phyloP scores from a whole-genome alignment of 2,113 vertebrate genomes.

The Tor tambroides region DNA sequence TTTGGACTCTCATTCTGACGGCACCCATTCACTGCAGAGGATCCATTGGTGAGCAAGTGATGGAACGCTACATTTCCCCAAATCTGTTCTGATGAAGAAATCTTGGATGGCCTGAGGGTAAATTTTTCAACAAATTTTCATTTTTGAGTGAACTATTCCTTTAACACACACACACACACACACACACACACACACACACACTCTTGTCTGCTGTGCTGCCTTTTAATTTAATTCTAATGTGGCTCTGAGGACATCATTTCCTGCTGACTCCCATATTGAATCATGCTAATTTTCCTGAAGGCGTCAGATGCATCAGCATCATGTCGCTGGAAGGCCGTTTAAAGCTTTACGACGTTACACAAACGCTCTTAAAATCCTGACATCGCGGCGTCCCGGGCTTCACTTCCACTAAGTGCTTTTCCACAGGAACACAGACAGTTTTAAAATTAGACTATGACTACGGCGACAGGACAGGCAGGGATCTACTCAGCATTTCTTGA shows the following conservation, averaged over 20 bases:
- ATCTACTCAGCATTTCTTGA: neutral
- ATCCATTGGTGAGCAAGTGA: neutral
- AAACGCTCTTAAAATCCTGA: conserved; percentile 40
- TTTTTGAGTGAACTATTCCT: neutral
- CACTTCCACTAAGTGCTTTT: conserved; percentile 34
- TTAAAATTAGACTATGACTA: conserved; percentile 34
- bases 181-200: neutral
- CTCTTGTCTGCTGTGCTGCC: neutral
- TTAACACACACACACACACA: neutral
- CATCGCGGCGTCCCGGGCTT: conserved; percentile 8
- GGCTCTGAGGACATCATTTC: neutral
- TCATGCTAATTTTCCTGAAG: neutral
- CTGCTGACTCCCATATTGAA: neutral
- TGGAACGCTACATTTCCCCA: neutral
- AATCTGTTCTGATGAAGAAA: neutral
- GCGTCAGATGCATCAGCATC: neutral
- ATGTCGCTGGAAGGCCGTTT: conserved; percentile 9
- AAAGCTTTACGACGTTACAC: conserved; percentile 33
- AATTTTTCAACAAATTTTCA: neutral
- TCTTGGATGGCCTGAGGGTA: no score
- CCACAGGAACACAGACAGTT: conserved; percentile 22
- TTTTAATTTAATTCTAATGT: neutral
- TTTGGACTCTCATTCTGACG: neutral
- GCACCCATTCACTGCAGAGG: neutral
- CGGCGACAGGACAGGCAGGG: neutral